Evolutionary conservation across 2,888 invertebrate genomes (phyloP), one percentile per base, ranked within the genome.

Genomic region (Drosophila percnosoma): DNA sequence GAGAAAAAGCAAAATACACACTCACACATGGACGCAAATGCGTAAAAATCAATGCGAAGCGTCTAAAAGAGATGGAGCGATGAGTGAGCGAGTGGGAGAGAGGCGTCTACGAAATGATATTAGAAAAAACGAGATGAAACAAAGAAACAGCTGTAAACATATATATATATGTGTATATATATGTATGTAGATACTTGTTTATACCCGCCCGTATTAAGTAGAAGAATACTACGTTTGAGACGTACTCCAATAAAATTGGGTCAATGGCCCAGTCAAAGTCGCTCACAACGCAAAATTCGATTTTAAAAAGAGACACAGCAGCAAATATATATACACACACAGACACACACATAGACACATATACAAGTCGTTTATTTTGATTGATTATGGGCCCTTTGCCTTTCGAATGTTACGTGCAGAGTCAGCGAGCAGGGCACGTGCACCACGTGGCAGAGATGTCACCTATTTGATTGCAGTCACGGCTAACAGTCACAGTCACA

Each of bases 211-310:
- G 24, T 57, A 21, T 45, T 24, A 45, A 45, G 24, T 10, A 57
- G 49, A 51, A 34, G 36, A 58, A 53, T 31, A 15, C 33, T 36
- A 29, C 33, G 49, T n/a, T 59, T n/a, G 57, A 29, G 42, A 40
- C 33, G 53, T 54, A 67, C 54, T 65, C 36, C 21, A 51, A 34
- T 62, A 57, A 63, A 80, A 82, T 75, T 87, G 68, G 90, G 87
- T 91, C 90, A 91, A 83, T 57, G 87, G 67, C 86, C 89, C 71
- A 79, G 66, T 86, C 86, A 89, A 91, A 85, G 82, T 74, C 84
- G 67, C 34, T 24, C 31, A 8, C 69, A 75, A 48, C 31, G 33
- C 49, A 63, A 36, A 58, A 45, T 38, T 38, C 31, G 57, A 51
- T 57, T 40, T 59, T 27, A 27, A 54, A 66, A 67, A 59, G 64